phyloP scores from a whole-genome alignment of 2,888 invertebrate genomes.

The Lasioglossum leucozonium region DNA sequence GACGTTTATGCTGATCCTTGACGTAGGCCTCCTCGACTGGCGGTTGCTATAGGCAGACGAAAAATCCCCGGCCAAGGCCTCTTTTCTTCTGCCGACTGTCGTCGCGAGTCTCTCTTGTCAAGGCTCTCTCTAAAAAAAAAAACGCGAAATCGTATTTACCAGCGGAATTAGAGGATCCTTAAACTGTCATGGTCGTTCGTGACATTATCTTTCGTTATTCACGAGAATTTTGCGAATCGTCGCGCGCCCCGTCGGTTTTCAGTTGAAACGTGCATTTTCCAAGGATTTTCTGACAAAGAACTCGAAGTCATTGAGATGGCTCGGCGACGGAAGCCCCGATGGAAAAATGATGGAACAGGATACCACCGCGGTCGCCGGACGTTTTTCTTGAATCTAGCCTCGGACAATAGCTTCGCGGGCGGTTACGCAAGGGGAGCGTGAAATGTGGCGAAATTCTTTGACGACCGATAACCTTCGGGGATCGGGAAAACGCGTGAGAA shows the following conservation, averaged over 20 bases:
- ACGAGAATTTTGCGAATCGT: background rate
- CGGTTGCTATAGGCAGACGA: slow-evolving; percentile 37
- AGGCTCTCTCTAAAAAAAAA: background rate
- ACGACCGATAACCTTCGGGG: slow-evolving; percentile 36
- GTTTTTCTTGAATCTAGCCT: slow-evolving; percentile 24
- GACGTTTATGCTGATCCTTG: slow-evolving; percentile 64
- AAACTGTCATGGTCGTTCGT: background rate
- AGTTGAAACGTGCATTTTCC: background rate
- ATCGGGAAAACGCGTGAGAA: slow-evolving; percentile 44
- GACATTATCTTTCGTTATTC: background rate
- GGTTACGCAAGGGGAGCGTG: slow-evolving; percentile 71
- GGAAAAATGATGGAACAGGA: slow-evolving; percentile 15
- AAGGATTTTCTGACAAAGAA: background rate
- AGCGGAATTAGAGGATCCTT: background rate
- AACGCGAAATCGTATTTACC: background rate
- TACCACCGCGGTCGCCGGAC: slow-evolving; percentile 12
- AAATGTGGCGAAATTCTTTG: slow-evolving; percentile 72
- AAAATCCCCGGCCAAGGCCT: slow-evolving; percentile 62
- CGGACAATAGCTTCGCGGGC: slow-evolving; percentile 48
- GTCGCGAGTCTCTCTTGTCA: background rate
- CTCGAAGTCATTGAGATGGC: background rate
- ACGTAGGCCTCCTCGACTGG: slow-evolving; percentile 55
- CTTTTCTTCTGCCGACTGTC: slow-evolving; percentile 15
- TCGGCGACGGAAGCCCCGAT: background rate
- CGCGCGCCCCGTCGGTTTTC: too few species aligned